Conservation (phyloP, 2,797 vertebrate genomes). For the Neosilurus hyrtlii region DNA sequence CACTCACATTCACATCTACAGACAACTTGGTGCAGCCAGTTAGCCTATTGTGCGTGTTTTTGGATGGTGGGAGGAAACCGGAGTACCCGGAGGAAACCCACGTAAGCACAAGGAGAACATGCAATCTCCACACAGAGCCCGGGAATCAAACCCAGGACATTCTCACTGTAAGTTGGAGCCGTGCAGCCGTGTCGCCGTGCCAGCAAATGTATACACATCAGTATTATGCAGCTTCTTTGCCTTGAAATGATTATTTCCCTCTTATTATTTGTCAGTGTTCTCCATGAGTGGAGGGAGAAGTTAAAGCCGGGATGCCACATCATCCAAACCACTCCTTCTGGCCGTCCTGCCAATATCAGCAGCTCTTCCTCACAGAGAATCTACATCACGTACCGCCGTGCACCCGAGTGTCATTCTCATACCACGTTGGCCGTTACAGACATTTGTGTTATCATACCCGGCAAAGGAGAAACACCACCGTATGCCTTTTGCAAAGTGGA, state of each 20-base stretch:
- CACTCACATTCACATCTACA: no score
- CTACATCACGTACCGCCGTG: conserved; percentile 92
- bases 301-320: conserved; percentile 94
- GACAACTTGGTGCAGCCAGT: no score
- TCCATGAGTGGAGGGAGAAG: conserved; percentile 97
- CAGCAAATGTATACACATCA: background rate
- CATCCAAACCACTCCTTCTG: conserved; percentile 90
- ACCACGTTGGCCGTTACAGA: conserved; percentile 93
- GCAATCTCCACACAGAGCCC: no score
- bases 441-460: conserved; percentile 93
- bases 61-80: no score
- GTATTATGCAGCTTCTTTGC: background rate
- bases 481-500: conserved; percentile 98
- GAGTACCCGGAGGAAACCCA: no score
- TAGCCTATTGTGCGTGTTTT: no score
- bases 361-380: conserved; percentile 90
- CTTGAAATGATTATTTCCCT: background rate
- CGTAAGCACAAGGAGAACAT: no score
- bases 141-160: no score
- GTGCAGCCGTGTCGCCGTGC: no score
- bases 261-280: conserved; percentile 72
- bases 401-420: conserved; percentile 86
- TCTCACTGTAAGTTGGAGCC: no score
- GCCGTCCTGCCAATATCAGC: conserved; percentile 92
- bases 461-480: conserved; percentile 92